Evolutionary conservation across 2,888 invertebrate species (phyloP).

Genomic region (Hylaea fasciaria): DNA sequence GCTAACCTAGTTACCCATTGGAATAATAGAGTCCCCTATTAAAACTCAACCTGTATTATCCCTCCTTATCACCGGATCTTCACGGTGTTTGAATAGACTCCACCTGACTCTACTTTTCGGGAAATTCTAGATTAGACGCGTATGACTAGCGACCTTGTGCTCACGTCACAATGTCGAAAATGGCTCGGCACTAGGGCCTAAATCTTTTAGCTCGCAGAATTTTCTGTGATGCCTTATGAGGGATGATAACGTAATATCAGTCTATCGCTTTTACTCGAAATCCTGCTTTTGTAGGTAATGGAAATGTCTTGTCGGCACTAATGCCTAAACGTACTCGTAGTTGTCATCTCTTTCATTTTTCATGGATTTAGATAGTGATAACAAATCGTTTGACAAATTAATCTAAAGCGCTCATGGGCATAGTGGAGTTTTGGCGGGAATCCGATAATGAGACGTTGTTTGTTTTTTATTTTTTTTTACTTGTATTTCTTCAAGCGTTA

Average conservation of each 20-base stretch:
- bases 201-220: constrained; percentile 1
- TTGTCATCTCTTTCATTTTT: no score
- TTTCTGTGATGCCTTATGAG: constrained; percentile 7
- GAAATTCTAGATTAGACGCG: background rate
- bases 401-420: no score
- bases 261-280: background rate
- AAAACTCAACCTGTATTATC: no score
- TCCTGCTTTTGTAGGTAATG: background rate
- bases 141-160: background rate
- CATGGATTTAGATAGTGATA: no score
- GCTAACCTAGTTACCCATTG: no score
- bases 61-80: constrained; percentile 27
- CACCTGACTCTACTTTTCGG: constrained; percentile 7
- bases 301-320: background rate
- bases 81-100: constrained; percentile 21
- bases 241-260: background rate
- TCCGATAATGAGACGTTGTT: no score
- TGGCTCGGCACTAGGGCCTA: background rate
- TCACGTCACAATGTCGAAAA: constrained; percentile 5
- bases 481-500: no score
- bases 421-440: no score
- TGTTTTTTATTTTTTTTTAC: no score
- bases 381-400: no score
- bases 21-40: no score
- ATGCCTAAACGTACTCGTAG: background rate